Conservation (phyloP, 53 echinoderm and acorn worm species). For the Paracentrotus lividus region DNA sequence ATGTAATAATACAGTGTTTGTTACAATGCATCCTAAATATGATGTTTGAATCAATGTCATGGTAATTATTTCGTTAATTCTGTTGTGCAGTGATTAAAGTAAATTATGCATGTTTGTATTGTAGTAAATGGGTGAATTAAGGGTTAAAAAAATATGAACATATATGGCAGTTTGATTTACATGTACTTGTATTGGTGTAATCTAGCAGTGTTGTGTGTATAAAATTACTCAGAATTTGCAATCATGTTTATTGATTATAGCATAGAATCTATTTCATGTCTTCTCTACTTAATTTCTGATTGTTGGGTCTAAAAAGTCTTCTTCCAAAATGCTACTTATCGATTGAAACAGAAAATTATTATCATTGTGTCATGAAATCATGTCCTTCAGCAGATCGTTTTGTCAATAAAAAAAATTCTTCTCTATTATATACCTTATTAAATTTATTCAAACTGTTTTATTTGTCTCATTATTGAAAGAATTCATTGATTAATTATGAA, state of each 20-base stretch:
- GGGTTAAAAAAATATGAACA: neutral
- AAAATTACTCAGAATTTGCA: conserved; percentile 29
- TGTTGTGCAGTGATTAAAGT: no score
- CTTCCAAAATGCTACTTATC: conserved; percentile 4
- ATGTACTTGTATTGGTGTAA: neutral
- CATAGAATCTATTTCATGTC: neutral
- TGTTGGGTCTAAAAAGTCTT: neutral
- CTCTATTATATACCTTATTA: neutral
- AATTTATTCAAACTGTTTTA: neutral
- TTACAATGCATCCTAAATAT: no score
- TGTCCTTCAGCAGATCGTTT: conserved; percentile 34
- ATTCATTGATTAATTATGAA: no score
- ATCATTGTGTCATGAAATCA: neutral
- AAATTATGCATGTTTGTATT: neutral
- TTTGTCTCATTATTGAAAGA: no score
- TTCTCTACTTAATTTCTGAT: conserved; percentile 21
- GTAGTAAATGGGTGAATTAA: neutral
- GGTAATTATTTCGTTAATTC: neutral
- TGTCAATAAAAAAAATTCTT: neutral
- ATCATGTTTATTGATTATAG: conserved; percentile 5
- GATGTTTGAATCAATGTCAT: neutral
- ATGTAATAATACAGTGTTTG: no score
- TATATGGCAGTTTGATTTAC: neutral
- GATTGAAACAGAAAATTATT: neutral
- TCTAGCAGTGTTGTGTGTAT: neutral